A percentile compares a stretch with the other conserved stretches of the same genome.
phyloP scores from a whole-genome alignment of 2,113 vertebrate species.

The Ploceus nigricollis region DNA sequence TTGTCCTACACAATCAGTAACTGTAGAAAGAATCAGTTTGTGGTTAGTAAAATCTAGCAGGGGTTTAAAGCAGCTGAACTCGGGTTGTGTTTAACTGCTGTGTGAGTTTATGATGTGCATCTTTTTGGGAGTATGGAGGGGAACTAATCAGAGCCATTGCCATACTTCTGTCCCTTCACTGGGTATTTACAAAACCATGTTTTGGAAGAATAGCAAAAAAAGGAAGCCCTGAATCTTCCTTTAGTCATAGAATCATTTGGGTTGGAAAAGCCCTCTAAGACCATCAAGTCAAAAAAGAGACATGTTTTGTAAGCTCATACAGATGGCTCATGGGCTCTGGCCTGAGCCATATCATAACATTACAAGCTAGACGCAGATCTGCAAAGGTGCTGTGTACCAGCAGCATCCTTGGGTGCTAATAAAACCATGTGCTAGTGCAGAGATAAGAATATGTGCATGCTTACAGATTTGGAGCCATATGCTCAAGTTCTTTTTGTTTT shows the following conservation, averaged over 20 bases:
- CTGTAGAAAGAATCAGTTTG: neutral
- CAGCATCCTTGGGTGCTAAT: neutral
- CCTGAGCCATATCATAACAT: neutral
- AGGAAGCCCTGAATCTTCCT: neutral
- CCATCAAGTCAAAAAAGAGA: accelerated
- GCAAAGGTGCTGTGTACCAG: neutral
- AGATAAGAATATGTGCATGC: neutral
- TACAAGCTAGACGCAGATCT: neutral
- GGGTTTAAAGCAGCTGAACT: neutral
- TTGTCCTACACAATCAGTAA: accelerated
- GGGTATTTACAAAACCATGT: neutral
- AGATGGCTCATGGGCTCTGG: neutral
- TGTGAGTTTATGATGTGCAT: accelerated
- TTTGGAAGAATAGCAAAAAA: neutral
- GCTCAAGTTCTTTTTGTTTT: constrained; percentile 9
- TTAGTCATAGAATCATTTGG: neutral
- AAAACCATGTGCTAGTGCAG: neutral
- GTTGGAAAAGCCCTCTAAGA: neutral
- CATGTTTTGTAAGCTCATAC: neutral
- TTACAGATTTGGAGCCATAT: constrained; percentile 44
- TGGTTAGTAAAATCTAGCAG: neutral
- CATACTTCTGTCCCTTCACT: neutral
- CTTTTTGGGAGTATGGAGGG: neutral
- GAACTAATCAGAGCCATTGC: neutral
- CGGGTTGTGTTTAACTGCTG: neutral